Base-by-base conservation (phyloP, 1,140 invertebrate genomes). In the Nomia melanderi region DNA sequence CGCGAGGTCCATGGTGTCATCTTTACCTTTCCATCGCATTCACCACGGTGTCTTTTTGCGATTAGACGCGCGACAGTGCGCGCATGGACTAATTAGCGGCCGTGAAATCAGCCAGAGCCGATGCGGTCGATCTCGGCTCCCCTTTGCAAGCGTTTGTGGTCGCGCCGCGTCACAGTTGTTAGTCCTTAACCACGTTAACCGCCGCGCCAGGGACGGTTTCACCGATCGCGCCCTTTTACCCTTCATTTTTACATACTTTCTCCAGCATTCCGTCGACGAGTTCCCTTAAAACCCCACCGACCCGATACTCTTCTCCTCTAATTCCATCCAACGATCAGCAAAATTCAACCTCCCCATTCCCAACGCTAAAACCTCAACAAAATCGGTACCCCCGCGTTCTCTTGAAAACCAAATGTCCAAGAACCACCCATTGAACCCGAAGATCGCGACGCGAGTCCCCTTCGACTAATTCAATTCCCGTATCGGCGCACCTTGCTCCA, bases 171-270 rank as follows among this genome's bases (percentile, higher is more conserved):
- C 84, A 83, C 84, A 84, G 81, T 86, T 81, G 65, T 86, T 84
- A 85, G 77, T 59, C 75, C 71, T 79, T 86, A 86, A 86, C 83
- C 78, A 86, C 77, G 76, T 82, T 76, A 77, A 84, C 75, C 73
- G 59, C 84, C 69, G 31, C 59, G 20, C 66, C 65, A 70, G 65
- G 50, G 25, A 65, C 77, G 56, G 23, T 72, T 73, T 66, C 56
- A 47, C n/a, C 1, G 11, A 29, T 65, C 53, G 11, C 20, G 11
- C 23, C 12, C 23, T 47, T 41, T 11, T n/a, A 39, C 33, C 69
- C 11, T 27, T 14, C n/a, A 50, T 11, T n/a, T 29, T 44, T 25
- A 33, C 14, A 23, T 6, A 14, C 12, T 12, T 2, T 17, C 41
- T 17, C 20, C 12, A 12, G 14, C 12, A 1, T 8, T 39, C n/a